Conservation (phyloP, 2,797 vertebrate species). For the Helicolenus hilgendorfi region DNA sequence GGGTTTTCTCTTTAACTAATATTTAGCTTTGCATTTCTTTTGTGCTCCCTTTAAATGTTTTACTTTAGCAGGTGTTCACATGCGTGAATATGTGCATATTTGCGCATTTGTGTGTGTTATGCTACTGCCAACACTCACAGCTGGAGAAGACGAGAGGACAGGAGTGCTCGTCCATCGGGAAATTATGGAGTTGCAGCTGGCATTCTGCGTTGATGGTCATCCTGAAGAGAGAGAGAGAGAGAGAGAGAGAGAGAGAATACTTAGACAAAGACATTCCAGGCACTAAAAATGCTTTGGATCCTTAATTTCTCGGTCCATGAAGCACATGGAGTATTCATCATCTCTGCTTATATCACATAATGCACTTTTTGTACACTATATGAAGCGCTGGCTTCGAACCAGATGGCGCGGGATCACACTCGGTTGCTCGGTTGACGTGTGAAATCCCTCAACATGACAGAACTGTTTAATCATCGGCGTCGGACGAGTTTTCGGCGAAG, state of each 20-base stretch:
- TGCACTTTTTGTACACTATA: slow-evolving; percentile 22
- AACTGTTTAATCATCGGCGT: slow-evolving; percentile 53
- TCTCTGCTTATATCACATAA: slow-evolving; percentile 7
- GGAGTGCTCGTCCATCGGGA: slow-evolving; percentile 97
- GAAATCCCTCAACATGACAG: slow-evolving; percentile 63
- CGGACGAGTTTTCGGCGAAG: background rate
- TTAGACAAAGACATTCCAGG: slow-evolving; percentile 29
- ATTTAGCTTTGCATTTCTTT: background rate
- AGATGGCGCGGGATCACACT: slow-evolving; percentile 67
- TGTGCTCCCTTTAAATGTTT: background rate
- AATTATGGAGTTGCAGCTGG: slow-evolving; percentile 96
- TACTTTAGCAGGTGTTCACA: background rate
- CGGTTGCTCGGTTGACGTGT: slow-evolving; percentile 50
- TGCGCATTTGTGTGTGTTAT: background rate
- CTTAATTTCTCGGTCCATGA: slow-evolving; percentile 8
- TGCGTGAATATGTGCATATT: background rate
- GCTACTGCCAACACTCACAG: slow-evolving; percentile 90
- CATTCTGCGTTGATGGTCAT: slow-evolving; percentile 97
- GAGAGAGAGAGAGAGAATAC: background rate
- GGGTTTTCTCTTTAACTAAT: no score
- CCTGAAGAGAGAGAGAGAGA: slow-evolving; percentile 78
- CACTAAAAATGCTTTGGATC: background rate
- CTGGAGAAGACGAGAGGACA: slow-evolving; percentile 97
- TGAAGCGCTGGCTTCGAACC: slow-evolving; percentile 18
- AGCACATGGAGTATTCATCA: slow-evolving; percentile 6